These are phyloP conservation scores for Haliclona indistincta DNA, from an alignment of 37 sponge, comb jelly and placozoan species.

Conservation along the genomic window DNA sequence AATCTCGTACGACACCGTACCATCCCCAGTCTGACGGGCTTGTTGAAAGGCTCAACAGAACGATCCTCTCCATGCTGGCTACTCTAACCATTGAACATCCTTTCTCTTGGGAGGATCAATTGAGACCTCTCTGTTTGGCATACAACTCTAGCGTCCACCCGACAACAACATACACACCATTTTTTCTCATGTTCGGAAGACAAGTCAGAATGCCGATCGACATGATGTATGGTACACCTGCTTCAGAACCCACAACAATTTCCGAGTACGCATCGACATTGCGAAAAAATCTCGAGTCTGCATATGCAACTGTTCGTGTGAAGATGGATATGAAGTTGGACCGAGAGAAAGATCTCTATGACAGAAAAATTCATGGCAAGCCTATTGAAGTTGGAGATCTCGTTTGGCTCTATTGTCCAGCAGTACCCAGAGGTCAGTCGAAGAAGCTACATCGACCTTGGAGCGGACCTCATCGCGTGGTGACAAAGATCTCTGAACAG, in stretches of 20 bases:
- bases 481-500: slow-evolving; percentile 9
- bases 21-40: slow-evolving; percentile 65
- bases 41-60: slow-evolving; percentile 54
- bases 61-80: slow-evolving; percentile 5
- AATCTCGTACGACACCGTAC: slow-evolving; percentile 46
- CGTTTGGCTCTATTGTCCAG: slow-evolving; percentile 57
- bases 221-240: slow-evolving; percentile 4
- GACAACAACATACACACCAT: slow-evolving; percentile 25
- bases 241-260: background rate
- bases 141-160: slow-evolving; percentile 52
- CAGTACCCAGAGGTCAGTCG: slow-evolving; percentile 20
- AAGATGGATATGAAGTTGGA: background rate
- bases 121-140: slow-evolving; percentile 42
- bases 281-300: background rate
- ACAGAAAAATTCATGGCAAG: slow-evolving; percentile 44
- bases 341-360: slow-evolving; percentile 24
- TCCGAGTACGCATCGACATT: slow-evolving; percentile 23
- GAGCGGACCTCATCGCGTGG: slow-evolving; percentile 36
- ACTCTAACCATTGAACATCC: background rate
- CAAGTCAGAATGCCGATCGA: slow-evolving; percentile 39
- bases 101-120: slow-evolving; percentile 36
- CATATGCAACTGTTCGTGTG: slow-evolving; percentile 9
- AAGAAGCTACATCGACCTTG: slow-evolving; percentile 56
- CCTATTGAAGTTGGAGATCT: slow-evolving; percentile 42
- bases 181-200: slow-evolving; percentile 57